Evolutionary conservation across 2,797 vertebrate species (phyloP).

Genomic region (Buphagus erythrorhynchus): DNA sequence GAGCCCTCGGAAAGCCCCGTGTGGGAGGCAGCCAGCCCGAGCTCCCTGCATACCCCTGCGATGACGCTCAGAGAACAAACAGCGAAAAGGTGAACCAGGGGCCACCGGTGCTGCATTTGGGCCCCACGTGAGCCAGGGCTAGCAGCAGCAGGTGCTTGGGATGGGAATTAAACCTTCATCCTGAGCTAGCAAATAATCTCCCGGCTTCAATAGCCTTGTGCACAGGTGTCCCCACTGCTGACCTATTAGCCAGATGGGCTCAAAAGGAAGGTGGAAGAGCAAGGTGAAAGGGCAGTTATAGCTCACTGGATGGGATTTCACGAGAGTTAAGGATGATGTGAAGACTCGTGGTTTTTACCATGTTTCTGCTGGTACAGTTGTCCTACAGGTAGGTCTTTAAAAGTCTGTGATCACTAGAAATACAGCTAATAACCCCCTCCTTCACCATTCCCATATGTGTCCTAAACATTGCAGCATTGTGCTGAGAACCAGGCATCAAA

Average conservation of each 20-base stretch:
- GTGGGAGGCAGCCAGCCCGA: background rate
- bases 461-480: background rate
- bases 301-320: background rate
- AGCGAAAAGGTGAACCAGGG: slow-evolving; percentile 25
- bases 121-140: background rate
- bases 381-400: background rate
- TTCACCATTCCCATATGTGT: accelerated
- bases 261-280: background rate
- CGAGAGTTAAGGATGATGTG: background rate
- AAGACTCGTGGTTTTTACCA: background rate
- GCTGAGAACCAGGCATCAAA: background rate
- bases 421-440: background rate
- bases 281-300: slow-evolving; percentile 14
- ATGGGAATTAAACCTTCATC: background rate
- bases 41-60: background rate
- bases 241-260: slow-evolving; percentile 26
- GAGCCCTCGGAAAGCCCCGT: background rate
- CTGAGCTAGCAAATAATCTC: background rate
- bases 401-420: background rate
- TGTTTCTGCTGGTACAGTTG: background rate
- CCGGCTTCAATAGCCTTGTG: background rate
- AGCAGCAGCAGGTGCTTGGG: slow-evolving; percentile 35
- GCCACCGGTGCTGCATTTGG: background rate
- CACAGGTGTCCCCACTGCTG: slow-evolving; percentile 28
- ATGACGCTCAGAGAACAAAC: background rate